Evolutionary conservation across 2,797 vertebrate species (phyloP), one percentile per base, ranked within the genome.

Genomic region (Leptatherina wallacei): DNA sequence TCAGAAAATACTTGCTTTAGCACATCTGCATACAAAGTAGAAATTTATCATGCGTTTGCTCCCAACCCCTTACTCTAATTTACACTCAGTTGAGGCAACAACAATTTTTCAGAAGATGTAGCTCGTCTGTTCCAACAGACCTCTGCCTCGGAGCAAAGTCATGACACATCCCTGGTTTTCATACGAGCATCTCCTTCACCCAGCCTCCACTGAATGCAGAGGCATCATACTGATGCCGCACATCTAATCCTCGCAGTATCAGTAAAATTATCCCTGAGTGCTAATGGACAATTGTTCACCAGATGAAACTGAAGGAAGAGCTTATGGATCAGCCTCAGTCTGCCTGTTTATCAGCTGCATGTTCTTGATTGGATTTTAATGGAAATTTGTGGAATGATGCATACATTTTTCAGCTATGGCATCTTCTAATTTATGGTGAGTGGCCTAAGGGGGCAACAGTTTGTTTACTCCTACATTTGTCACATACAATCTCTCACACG

Each of bases 361-460:
- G 72, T 63, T 59, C 82, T 7, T 79, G 83, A 85, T 86, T 83
- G 71, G 78, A 81, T 81, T 85, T 85, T 83, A 87, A 87, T 85
- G 77, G 72, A 73, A 72, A 81, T 67, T 44, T 71, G 64, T 65
- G 56, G 65, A 73, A 59, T 7, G 71, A 75, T 24, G 78, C 8
- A 56, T 35, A 77, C 61, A 80, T 38, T 8, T 47, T 62, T 82
- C 59, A 6, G 62, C 66, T 20, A 8, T 0, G 2, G 47, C 55
- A 52, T 70, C 38, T 65, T 71, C 36, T 72, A n/a, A 76, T 69
- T 70, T 18, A 71, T 54, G 4, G 22, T 29, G 55, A 59, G 6
- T 67, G 27, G 32, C 71, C 75, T 24, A 29, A 65, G 3, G 47
- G n/a, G 13, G 14, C 22, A 62, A 24, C 59, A 61, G 16, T 73